Evolutionary conservation across 2,113 vertebrate genomes (phyloP).

Genomic region (Marcusenius ussheri): DNA sequence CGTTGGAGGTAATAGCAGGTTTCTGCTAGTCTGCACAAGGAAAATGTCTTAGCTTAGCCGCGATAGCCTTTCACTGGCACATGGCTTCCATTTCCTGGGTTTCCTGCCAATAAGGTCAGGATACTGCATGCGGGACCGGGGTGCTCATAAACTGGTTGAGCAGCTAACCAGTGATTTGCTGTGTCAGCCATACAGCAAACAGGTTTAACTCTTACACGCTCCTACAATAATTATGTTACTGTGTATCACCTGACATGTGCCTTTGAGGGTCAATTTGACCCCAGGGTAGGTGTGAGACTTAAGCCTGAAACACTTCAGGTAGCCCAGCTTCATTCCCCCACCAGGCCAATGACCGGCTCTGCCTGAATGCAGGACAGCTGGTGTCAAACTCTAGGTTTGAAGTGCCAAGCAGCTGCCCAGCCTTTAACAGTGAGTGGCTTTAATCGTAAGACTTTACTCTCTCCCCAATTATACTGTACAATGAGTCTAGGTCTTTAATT

Average conservation of each 20-base stretch:
- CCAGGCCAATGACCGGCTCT: background rate
- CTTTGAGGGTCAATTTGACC: too few relatives aligned
- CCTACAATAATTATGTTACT: too few relatives aligned
- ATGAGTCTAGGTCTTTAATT: conserved; percentile 19
- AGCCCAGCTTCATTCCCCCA: background rate
- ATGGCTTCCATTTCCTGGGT: background rate
- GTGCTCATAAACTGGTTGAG: background rate
- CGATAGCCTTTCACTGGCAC: background rate
- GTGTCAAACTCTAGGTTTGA: background rate
- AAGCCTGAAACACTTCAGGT: background rate
- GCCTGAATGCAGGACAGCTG: background rate
- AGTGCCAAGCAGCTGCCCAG: background rate
- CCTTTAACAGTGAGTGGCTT: background rate
- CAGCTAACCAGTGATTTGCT: background rate
- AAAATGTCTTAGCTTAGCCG: background rate
- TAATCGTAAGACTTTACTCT: background rate
- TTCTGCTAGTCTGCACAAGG: background rate
- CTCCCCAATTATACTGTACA: background rate
- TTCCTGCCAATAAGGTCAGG: background rate
- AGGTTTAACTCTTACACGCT: background rate
- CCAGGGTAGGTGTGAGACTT: too few relatives aligned
- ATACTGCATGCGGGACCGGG: background rate
- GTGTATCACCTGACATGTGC: too few relatives aligned
- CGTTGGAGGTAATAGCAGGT: background rate
- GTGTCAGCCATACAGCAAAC: background rate